Conservation (phyloP, 2,888 invertebrate species). For the Neuroscelio doddi region DNA sequence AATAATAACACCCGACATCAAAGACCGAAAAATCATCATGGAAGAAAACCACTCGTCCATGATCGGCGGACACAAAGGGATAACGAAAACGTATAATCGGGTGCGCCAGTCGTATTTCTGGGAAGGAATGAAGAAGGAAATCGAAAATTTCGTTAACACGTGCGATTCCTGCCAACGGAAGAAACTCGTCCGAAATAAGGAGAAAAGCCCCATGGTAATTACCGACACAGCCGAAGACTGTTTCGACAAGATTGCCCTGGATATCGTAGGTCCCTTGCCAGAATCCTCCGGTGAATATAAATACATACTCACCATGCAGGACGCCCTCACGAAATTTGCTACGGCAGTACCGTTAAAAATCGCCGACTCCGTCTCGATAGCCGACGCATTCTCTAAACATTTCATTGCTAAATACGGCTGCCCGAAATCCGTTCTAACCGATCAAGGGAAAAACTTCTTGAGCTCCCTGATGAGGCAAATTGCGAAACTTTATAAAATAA, state of each 20-base stretch:
- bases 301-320: too few species aligned
- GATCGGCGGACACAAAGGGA: too few species aligned
- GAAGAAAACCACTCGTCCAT: too few species aligned
- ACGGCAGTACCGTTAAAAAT: constrained; percentile 7
- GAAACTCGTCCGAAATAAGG: constrained; percentile 2
- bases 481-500: too few species aligned
- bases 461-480: constrained; percentile 15
- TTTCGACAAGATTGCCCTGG: constrained; percentile 5
- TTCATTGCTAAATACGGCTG: constrained; percentile 19
- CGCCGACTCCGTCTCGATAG: constrained; percentile 11
- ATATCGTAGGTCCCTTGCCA: constrained; percentile 6
- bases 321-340: constrained; percentile 4
- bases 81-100: too few species aligned
- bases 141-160: too few species aligned
- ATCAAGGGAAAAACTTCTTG: too few species aligned
- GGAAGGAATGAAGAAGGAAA: too few species aligned
- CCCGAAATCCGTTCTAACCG: constrained; percentile 14
- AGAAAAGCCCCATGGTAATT: constrained; percentile 1
- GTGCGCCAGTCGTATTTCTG: too few species aligned
- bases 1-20: too few species aligned
- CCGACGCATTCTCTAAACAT: constrained; percentile 9
- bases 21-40: too few species aligned
- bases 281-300: not conserved
- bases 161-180: constrained; percentile 9
- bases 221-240: constrained; percentile 1